Conservation (phyloP, 2,888 invertebrate genomes). For the Drosophila colorata region DNA sequence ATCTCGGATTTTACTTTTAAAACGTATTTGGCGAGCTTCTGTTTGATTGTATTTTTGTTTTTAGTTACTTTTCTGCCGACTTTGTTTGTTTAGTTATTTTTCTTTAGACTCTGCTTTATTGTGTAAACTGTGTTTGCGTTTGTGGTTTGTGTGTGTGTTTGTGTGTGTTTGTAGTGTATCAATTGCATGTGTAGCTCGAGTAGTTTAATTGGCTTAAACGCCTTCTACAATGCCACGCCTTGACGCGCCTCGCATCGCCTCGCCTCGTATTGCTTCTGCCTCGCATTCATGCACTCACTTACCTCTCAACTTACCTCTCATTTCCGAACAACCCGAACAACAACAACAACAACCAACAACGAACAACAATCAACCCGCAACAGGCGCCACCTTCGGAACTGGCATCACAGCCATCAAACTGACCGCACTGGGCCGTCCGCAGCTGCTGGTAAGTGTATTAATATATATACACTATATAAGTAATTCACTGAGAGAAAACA, state of each 20-base stretch:
- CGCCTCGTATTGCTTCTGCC: conserved; percentile 12
- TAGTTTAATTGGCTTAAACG: conserved; percentile 14
- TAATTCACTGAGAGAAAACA: background rate
- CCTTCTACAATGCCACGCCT: conserved; percentile 4
- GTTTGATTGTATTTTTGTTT: conserved; percentile 16
- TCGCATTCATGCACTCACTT: conserved; percentile 39
- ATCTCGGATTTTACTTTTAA: background rate
- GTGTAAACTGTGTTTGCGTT: conserved; percentile 15
- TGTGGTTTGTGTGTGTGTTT: conserved; percentile 15
- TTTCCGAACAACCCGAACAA: conserved; percentile 56
- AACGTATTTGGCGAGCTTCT: conserved; percentile 29
- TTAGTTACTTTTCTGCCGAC: conserved; percentile 15
- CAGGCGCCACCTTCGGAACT: conserved; percentile 96
- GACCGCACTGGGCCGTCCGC: conserved; percentile 98
- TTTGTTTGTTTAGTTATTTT: conserved; percentile 21
- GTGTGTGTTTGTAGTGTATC: conserved; percentile 28
- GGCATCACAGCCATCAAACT: conserved; percentile 99
- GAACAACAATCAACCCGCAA: conserved; percentile 27
- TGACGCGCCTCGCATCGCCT: conserved; percentile 8
- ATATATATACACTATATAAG: background rate
- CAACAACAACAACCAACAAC: conserved; percentile 29
- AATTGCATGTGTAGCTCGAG: conserved; percentile 41
- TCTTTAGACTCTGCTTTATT: conserved; percentile 14
- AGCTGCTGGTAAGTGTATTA: conserved; percentile 90
- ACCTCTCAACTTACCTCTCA: conserved; percentile 63